Evolutionary conservation across 2,113 vertebrate species (phyloP).

Genomic region (Salvator merianae): DNA sequence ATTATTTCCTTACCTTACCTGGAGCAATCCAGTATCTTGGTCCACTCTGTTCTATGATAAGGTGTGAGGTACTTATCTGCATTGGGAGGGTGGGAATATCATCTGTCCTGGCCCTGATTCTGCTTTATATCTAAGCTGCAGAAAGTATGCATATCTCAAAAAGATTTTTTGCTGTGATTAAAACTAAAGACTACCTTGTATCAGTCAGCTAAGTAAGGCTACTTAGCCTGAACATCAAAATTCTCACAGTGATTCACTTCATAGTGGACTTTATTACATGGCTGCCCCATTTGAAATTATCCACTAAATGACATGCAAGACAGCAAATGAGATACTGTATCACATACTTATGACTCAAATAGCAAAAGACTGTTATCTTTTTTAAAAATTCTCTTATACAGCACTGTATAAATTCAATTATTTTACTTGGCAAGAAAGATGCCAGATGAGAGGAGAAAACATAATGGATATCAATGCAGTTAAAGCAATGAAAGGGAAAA

Average conservation of each 20-base stretch:
- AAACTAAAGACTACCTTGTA: slow-evolving; percentile 30
- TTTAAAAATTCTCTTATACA: slow-evolving; percentile 24
- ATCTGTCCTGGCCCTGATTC: not conserved
- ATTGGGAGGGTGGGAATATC: no score
- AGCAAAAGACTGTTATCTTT: slow-evolving; percentile 28
- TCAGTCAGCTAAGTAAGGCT: slow-evolving; percentile 6
- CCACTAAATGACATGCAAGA: not conserved
- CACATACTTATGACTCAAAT: not conserved
- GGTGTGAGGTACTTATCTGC: no score
- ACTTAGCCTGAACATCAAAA: slow-evolving; percentile 37
- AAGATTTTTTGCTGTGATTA: not conserved
- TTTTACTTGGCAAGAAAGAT: slow-evolving; percentile 41
- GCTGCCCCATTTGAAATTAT: slow-evolving; percentile 37
- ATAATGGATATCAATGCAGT: slow-evolving; percentile 12
- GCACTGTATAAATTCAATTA: slow-evolving; percentile 32
- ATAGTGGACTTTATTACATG: slow-evolving; percentile 20
- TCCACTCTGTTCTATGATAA: no score
- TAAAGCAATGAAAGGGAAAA: slow-evolving; percentile 29
- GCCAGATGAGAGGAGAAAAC: slow-evolving; percentile 13
- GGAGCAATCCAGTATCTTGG: no score
- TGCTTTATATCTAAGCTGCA: not conserved
- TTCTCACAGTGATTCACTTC: slow-evolving; percentile 40
- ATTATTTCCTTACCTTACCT: no score
- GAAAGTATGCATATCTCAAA: not conserved
- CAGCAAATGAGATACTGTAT: slow-evolving; percentile 24